phyloP scores from a whole-genome alignment of 2,888 invertebrate species.

The Mythimna pallens region DNA sequence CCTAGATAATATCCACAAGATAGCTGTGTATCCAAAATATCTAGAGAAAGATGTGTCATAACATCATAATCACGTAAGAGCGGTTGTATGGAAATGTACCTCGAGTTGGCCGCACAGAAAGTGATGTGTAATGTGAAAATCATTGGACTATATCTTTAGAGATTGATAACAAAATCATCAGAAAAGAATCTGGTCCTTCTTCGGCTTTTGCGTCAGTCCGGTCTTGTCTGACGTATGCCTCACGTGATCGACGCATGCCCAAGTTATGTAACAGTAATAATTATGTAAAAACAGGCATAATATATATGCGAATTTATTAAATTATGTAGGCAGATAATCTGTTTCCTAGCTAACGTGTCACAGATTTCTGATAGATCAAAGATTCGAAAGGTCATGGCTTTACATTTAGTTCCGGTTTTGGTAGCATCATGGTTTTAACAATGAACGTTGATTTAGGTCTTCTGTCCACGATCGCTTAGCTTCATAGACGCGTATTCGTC shows the following conservation, averaged over 20 bases:
- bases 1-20: too few relatives aligned
- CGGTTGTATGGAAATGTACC: too few relatives aligned
- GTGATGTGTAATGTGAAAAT: too few relatives aligned
- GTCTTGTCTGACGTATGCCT: conserved; percentile 19
- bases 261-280: conserved; percentile 13
- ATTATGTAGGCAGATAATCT: conserved; percentile 4
- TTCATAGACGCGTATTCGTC: too few relatives aligned
- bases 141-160: too few relatives aligned
- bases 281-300: conserved; percentile 27
- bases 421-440: background rate
- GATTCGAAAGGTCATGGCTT: conserved; percentile 28
- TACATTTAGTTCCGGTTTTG: conserved; percentile 9
- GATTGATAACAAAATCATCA: background rate
- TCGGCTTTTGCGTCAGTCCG: background rate
- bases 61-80: too few relatives aligned
- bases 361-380: conserved; percentile 1
- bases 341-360: conserved; percentile 5
- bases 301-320: conserved; percentile 32
- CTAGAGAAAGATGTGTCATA: too few relatives aligned
- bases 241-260: conserved; percentile 14
- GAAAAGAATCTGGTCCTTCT: background rate
- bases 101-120: too few relatives aligned
- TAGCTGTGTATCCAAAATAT: too few relatives aligned
- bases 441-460: background rate
- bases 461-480: too few relatives aligned